Conservation (phyloP, 2,113 vertebrate species). For the Prietella phreatophila region DNA sequence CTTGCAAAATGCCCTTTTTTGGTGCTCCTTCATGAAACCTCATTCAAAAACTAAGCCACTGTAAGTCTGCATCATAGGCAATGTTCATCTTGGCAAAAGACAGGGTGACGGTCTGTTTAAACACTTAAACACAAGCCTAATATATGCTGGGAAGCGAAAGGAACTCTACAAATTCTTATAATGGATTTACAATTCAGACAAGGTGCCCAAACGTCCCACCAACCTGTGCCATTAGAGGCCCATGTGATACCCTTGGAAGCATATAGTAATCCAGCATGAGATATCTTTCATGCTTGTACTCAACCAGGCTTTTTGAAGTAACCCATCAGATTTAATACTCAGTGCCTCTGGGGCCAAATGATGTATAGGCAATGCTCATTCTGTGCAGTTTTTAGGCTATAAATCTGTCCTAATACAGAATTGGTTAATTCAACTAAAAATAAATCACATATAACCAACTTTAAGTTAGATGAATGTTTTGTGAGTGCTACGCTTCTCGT, state of each 20-base stretch:
- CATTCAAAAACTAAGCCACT: slow-evolving; percentile 81
- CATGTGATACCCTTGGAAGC: neutral
- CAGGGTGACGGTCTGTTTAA: slow-evolving; percentile 44
- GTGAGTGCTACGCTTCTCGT: neutral
- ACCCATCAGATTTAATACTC: neutral
- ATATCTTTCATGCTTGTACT: neutral
- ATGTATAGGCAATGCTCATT: neutral
- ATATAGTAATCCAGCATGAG: neutral
- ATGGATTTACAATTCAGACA: slow-evolving; percentile 11
- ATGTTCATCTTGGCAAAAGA: slow-evolving; percentile 79
- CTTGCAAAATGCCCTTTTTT: slow-evolving; percentile 84
- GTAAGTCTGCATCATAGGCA: slow-evolving; percentile 85
- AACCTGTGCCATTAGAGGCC: neutral
- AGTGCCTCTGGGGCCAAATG: neutral
- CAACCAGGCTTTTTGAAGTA: neutral
- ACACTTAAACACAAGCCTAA: slow-evolving; percentile 46
- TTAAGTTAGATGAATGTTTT: neutral
- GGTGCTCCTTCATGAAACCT: slow-evolving; percentile 84
- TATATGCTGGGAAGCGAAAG: slow-evolving; percentile 38
- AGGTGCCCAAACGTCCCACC: slow-evolving; percentile 5
- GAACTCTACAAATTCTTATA: slow-evolving; percentile 30
- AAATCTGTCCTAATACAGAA: neutral
- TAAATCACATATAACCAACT: too few species aligned
- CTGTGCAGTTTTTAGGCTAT: neutral
- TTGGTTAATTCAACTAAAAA: neutral